phyloP scores from a whole-genome alignment of 2,113 vertebrate genomes.

The Epinephelus cyanopodus region DNA sequence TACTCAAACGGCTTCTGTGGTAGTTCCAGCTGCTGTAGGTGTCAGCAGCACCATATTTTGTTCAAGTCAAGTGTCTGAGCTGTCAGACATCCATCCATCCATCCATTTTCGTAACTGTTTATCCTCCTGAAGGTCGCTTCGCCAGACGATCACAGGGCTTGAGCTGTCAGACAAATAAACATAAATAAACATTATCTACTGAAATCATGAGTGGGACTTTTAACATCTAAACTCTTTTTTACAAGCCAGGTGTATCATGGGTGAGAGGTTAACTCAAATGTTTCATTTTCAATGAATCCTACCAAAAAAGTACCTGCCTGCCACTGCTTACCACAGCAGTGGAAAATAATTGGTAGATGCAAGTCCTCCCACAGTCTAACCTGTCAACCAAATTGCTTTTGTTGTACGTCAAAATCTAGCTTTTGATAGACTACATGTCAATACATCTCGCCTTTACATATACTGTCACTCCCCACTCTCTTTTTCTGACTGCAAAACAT shows the following conservation, averaged over 20 bases:
- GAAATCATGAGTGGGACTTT: not conserved
- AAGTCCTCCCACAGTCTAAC: not conserved
- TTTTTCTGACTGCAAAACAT: constrained; percentile 9
- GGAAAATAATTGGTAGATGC: not conserved
- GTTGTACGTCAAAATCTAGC: not conserved
- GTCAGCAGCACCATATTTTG: too few species aligned
- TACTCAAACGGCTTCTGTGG: too few species aligned
- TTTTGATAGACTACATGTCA: not conserved
- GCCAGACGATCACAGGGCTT: too few species aligned
- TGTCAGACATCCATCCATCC: too few species aligned
- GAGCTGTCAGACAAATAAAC: not conserved
- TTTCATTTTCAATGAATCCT: not conserved
- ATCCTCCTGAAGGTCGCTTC: too few species aligned
- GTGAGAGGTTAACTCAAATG: not conserved
- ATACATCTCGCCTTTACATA: not conserved
- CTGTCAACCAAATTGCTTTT: not conserved
- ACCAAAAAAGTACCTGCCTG: not conserved
- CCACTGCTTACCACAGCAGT: not conserved
- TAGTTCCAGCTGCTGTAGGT: too few species aligned
- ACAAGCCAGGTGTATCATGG: not conserved
- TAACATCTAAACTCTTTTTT: not conserved
- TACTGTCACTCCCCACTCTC: constrained; percentile 1
- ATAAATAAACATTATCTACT: too few species aligned
- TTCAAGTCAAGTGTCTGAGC: too few species aligned
- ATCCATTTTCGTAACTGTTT: too few species aligned